A percentile compares a stretch with the other conserved stretches of the same genome.
Conservation (phyloP, 2,797 vertebrate species). For the Acanthis flammea region DNA sequence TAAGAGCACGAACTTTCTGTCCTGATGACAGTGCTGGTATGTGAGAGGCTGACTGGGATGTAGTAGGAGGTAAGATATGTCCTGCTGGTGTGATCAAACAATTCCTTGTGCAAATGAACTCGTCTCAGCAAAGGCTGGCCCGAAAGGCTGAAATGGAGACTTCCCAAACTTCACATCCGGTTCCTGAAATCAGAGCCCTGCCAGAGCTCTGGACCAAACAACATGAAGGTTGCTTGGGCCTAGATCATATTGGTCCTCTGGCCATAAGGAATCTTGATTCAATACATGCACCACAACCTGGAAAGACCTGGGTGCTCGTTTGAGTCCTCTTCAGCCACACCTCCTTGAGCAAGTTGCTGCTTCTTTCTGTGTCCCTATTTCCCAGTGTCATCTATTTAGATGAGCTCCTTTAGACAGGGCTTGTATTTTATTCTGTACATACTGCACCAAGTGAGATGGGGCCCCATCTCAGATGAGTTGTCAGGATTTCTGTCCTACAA, state of each 20-base stretch:
- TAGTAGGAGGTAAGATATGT: background rate
- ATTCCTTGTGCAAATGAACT: background rate
- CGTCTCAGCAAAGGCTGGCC: background rate
- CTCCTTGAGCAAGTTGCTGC: background rate
- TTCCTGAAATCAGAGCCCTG: background rate
- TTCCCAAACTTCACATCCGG: background rate
- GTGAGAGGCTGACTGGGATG: background rate
- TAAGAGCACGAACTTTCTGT: background rate
- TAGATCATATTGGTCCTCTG: background rate
- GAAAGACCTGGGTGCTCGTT: background rate
- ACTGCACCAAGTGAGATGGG: background rate
- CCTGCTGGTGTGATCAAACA: background rate
- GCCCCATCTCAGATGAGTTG: conserved; percentile 1
- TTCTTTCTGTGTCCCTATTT: background rate
- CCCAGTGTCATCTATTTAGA: background rate
- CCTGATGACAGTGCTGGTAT: background rate
- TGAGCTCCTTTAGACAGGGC: background rate
- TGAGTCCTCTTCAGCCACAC: background rate
- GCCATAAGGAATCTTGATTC: background rate
- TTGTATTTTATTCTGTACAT: background rate
- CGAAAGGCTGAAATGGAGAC: background rate
- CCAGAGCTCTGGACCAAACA: background rate
- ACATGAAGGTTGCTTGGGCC: background rate
- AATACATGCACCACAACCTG: background rate
- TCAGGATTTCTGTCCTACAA: conserved; percentile 43